These are phyloP conservation scores for Drosophila sechellia DNA, from an alignment of 1,140 invertebrate genomes.

Conservation along the genomic window DNA sequence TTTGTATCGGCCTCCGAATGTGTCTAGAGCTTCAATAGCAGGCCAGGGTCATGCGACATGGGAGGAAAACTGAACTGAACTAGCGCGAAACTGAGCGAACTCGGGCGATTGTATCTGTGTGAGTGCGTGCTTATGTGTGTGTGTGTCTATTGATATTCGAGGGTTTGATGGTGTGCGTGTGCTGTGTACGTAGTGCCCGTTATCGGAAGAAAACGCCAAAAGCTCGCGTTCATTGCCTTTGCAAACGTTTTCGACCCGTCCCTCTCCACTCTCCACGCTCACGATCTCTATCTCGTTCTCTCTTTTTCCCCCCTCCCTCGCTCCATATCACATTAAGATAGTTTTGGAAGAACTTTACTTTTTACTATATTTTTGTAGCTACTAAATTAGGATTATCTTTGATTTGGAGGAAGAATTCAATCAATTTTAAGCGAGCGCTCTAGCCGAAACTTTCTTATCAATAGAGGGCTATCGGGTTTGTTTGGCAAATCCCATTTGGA, in stretches of 20 bases:
- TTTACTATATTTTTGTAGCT: not conserved
- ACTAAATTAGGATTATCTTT: conserved; percentile 1
- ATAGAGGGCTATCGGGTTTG: conserved; percentile 39
- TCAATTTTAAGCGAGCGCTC: conserved; percentile 5
- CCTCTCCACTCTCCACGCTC: conserved; percentile 4
- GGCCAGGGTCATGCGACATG: conserved; percentile 83
- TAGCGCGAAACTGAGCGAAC: conserved; percentile 71
- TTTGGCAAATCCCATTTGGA: conserved; percentile 34
- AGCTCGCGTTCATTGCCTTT: conserved; percentile 83
- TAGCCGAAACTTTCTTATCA: conserved; percentile 32
- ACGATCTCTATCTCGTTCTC: conserved; percentile 1
- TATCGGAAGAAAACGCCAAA: conserved; percentile 84
- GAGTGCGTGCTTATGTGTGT: no score
- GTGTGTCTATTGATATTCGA: conserved; percentile 31
- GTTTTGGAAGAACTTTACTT: conserved; percentile 38
- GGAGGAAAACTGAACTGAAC: conserved; percentile 64
- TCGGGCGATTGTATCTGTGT: conserved; percentile 3
- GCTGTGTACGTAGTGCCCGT: conserved; percentile 67
- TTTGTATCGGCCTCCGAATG: conserved; percentile 80
- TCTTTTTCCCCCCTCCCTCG: conserved; percentile 2
- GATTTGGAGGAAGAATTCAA: conserved; percentile 4
- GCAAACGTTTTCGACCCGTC: conserved; percentile 55
- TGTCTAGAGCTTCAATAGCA: conserved; percentile 83
- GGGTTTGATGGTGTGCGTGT: conserved; percentile 4
- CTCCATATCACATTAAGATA: conserved; percentile 11